These are phyloP conservation scores for Vimba vimba DNA, from an alignment of 2,113 vertebrate genomes.

Conservation along the genomic window DNA sequence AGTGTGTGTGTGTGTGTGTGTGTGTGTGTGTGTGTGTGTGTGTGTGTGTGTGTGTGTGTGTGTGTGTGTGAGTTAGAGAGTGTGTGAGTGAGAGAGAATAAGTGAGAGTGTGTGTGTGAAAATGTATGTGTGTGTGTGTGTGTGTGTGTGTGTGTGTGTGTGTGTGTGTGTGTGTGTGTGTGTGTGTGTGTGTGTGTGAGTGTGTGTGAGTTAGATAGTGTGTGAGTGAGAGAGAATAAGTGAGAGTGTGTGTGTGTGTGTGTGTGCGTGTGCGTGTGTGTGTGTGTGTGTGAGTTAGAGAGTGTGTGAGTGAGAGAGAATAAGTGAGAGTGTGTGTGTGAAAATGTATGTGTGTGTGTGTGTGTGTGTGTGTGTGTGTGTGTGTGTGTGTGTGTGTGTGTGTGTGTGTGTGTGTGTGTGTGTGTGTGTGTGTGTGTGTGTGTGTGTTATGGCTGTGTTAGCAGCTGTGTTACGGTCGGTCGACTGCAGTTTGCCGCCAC, in stretches of 20 bases:
- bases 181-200: background rate
- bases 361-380: too few species aligned
- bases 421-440: too few species aligned
- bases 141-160: too few species aligned
- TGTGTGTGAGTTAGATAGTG: too few species aligned
- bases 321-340: background rate
- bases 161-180: background rate
- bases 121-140: too few species aligned
- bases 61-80: background rate
- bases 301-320: background rate
- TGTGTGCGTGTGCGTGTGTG: rapidly evolving
- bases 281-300: background rate
- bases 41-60: too few species aligned
- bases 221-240: too few species aligned
- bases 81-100: background rate
- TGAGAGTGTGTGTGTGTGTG: too few species aligned
- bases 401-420: conserved; percentile 16
- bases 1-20: too few species aligned
- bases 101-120: background rate
- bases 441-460: too few species aligned
- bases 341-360: too few species aligned
- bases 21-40: too few species aligned
- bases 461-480: conserved; percentile 75
- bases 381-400: background rate
- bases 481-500: conserved; percentile 32